Conservation (phyloP, 2,888 invertebrate genomes). For the Drosophila flavopinicola region DNA sequence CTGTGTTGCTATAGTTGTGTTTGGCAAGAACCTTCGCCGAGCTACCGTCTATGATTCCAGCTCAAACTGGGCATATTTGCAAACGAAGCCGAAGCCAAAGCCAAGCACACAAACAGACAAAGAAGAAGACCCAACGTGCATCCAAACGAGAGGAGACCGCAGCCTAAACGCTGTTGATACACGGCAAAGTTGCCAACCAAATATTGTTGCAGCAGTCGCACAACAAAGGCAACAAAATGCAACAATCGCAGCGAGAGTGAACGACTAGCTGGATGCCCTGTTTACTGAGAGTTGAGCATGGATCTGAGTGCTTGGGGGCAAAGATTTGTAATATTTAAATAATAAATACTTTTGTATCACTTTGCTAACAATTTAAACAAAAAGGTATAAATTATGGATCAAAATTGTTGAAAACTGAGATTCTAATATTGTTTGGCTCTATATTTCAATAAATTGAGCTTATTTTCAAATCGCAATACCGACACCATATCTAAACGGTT, state of each 20-base stretch:
- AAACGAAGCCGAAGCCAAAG: slow-evolving; percentile 52
- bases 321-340: no score
- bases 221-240: slow-evolving; percentile 41
- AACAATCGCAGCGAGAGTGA: slow-evolving; percentile 14
- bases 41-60: slow-evolving; percentile 55
- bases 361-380: no score
- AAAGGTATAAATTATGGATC: no score
- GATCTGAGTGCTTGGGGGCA: no score
- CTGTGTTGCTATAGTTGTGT: slow-evolving; percentile 28
- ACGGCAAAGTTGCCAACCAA: slow-evolving; percentile 75
- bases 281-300: neutral
- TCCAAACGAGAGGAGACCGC: slow-evolving; percentile 45
- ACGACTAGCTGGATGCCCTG: slow-evolving; percentile 21
- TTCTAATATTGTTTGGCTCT: no score
- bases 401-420: no score
- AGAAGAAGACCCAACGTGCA: slow-evolving; percentile 25
- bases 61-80: slow-evolving; percentile 59
- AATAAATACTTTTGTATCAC: no score
- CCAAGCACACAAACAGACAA: slow-evolving; percentile 46
- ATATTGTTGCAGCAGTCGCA: slow-evolving; percentile 70
- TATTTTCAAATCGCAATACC: no score
- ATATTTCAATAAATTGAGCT: no score
- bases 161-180: slow-evolving; percentile 75
- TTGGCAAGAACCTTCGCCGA: slow-evolving; percentile 43
- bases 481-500: no score